A percentile compares a stretch with the other conserved stretches of the same genome.
Conservation (phyloP, 2,113 vertebrate species). For the Pygoscelis adeliae region DNA sequence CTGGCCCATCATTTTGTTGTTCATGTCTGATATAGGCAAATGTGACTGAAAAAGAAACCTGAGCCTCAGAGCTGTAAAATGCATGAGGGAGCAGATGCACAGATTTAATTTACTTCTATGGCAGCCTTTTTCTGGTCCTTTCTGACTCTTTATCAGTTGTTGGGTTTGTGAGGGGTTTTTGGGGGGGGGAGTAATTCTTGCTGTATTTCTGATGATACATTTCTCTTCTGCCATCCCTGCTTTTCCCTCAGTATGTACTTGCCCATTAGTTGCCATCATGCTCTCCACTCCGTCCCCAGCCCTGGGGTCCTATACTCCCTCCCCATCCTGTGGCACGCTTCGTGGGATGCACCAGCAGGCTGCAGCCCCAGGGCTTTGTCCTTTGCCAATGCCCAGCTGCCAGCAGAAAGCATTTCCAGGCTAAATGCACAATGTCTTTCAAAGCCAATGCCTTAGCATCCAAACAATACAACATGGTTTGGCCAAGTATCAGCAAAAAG, state of each 20-base stretch:
- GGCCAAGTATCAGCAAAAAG: not conserved
- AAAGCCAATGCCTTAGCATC: not conserved
- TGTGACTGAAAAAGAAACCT: not conserved
- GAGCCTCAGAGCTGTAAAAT: not conserved
- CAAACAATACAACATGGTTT: not conserved
- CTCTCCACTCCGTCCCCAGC: not conserved
- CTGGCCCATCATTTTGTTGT: not conserved
- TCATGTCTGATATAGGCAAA: not conserved
- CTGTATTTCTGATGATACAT: not conserved
- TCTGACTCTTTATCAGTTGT: not conserved
- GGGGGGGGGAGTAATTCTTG: not conserved
- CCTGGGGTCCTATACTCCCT: not conserved
- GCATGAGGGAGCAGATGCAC: not conserved
- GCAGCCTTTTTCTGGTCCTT: not conserved
- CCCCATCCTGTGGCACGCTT: not conserved
- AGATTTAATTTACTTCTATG: not conserved
- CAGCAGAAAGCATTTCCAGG: not conserved
- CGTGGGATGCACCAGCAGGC: not conserved
- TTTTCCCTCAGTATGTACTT: not conserved
- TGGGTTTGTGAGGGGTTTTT: not conserved
- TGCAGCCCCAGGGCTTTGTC: accelerated
- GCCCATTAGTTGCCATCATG: not conserved
- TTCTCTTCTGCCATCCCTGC: not conserved
- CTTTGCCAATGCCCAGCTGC: not conserved
- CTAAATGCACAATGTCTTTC: not conserved